These are phyloP conservation scores for Tauraco erythrolophus DNA, from an alignment of 2,113 vertebrate genomes.

Conservation along the genomic window DNA sequence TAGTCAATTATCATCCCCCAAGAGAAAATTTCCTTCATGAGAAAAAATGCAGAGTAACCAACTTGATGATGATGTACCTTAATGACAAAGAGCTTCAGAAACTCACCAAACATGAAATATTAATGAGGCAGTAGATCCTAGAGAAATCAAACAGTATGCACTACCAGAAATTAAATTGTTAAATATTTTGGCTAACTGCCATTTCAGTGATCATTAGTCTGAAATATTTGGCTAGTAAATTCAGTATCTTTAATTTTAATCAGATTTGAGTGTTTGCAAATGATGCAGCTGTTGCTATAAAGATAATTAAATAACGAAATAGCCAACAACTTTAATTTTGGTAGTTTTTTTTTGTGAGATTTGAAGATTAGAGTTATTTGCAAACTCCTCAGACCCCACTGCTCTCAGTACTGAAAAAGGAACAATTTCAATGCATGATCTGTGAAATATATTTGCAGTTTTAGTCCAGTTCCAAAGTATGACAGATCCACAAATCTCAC, in stretches of 20 bases:
- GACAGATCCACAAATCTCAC: neutral
- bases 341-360: neutral
- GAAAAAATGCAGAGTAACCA: neutral
- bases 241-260: conserved; percentile 67
- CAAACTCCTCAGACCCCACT: neutral
- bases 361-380: conserved; percentile 38
- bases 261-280: conserved; percentile 66
- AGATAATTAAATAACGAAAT: conserved; percentile 63
- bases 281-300: conserved; percentile 64
- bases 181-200: conserved; percentile 49
- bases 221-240: conserved; percentile 67
- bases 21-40: neutral
- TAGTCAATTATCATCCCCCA: neutral
- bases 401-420: neutral
- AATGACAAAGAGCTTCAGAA: neutral
- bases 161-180: conserved; percentile 50
- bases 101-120: neutral
- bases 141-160: neutral
- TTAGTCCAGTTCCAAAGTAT: neutral
- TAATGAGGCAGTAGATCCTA: neutral
- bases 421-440: neutral
- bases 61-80: neutral
- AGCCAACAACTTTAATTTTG: conserved; percentile 44
- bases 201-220: conserved; percentile 55
- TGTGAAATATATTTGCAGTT: neutral